A percentile compares a stretch with the other conserved stretches of the same genome.
phyloP scores from a whole-genome alignment of 2,797 vertebrate genomes.

The Gymnothorax javanicus region DNA sequence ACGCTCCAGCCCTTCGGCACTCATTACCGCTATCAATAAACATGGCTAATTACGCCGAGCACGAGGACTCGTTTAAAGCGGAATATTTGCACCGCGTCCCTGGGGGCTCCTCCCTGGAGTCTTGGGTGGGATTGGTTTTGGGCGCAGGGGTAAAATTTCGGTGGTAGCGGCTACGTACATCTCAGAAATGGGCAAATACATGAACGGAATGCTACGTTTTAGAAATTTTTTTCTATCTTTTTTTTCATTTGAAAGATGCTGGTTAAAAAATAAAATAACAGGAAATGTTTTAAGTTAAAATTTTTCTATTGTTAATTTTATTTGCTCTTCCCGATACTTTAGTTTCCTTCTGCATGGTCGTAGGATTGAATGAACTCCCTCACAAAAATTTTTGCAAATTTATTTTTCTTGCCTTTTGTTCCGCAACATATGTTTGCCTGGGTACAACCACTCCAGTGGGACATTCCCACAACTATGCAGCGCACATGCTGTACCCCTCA shows the following conservation, averaged over 20 bases:
- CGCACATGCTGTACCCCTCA: conserved; percentile 61
- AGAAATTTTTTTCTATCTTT: conserved; percentile 25
- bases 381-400: conserved; percentile 1
- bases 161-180: conserved; percentile 49
- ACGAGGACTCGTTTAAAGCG: conserved; percentile 81
- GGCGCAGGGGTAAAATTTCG: conserved; percentile 52
- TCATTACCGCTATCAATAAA: conserved; percentile 77
- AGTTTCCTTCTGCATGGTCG: background rate
- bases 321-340: background rate
- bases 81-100: conserved; percentile 83
- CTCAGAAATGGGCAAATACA: conserved; percentile 40
- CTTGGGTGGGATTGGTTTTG: conserved; percentile 61
- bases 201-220: conserved; percentile 30
- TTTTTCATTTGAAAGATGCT: background rate
- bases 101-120: conserved; percentile 60
- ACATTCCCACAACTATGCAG: conserved; percentile 24
- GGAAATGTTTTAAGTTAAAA: background rate
- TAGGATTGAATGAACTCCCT: background rate
- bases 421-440: background rate
- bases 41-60: conserved; percentile 84
- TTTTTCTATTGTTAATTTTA: background rate
- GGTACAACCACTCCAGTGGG: conserved; percentile 62
- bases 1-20: conserved; percentile 61
- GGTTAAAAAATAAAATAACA: conserved; percentile 1
- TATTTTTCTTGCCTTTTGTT: conserved; percentile 14